A percentile compares a stretch with the other conserved stretches of the same genome.
Evolutionary conservation across 1,140 invertebrate species (phyloP).

Genomic region (Hylyphantes graminicola): DNA sequence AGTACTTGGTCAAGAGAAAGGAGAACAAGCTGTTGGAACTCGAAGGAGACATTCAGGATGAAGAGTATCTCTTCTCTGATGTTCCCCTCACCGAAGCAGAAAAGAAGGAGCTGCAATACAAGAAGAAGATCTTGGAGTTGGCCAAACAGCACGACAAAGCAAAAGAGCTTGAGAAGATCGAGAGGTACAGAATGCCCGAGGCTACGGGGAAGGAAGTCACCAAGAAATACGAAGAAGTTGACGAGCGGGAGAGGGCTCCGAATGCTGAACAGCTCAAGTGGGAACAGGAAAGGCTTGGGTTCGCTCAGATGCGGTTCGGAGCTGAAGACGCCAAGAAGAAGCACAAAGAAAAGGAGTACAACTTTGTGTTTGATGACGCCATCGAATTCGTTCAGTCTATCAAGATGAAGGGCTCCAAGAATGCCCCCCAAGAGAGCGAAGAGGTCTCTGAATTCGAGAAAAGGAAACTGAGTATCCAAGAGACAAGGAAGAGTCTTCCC

Average conservation of each 20-base stretch:
- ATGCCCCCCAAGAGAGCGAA: slow-evolving; percentile 67
- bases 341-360: slow-evolving; percentile 78
- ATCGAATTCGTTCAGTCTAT: slow-evolving; percentile 97
- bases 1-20: slow-evolving; percentile 95
- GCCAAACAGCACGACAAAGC: slow-evolving; percentile 97
- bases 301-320: slow-evolving; percentile 92
- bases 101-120: slow-evolving; percentile 85
- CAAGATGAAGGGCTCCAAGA: slow-evolving; percentile 82
- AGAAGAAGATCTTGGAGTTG: slow-evolving; percentile 88
- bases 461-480: slow-evolving; percentile 86
- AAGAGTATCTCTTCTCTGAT: slow-evolving; percentile 94
- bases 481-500: slow-evolving; percentile 92
- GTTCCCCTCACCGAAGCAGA: slow-evolving; percentile 87
- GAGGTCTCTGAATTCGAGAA: slow-evolving; percentile 77
- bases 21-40: slow-evolving; percentile 96
- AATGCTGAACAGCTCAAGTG: slow-evolving; percentile 96
- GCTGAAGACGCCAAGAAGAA: slow-evolving; percentile 84
- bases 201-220: slow-evolving; percentile 70
- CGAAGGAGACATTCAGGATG: slow-evolving; percentile 94
- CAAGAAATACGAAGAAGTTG: slow-evolving; percentile 86
- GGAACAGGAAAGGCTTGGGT: slow-evolving; percentile 97
- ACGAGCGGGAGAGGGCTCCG: slow-evolving; percentile 84
- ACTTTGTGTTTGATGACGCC: slow-evolving; percentile 92
- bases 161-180: slow-evolving; percentile 88
- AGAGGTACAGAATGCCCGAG: slow-evolving; percentile 93